Evolutionary conservation across 2,113 vertebrate species (phyloP).

Genomic region (Trichechus manatus): DNA sequence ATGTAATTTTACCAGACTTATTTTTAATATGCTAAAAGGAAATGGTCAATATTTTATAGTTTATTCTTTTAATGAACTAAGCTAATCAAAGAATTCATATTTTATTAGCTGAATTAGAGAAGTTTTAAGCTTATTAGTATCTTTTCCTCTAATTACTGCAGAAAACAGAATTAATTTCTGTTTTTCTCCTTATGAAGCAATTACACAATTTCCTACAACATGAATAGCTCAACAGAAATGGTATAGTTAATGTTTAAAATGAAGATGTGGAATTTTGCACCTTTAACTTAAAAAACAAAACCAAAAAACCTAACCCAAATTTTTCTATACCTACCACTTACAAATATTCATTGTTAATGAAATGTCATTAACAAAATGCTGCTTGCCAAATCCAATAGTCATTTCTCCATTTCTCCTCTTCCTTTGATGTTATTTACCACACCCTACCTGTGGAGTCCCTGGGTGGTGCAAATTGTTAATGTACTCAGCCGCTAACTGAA

Average conservation of each 20-base stretch:
- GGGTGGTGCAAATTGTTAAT: too few species aligned
- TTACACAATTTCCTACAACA: neutral
- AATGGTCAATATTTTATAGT: constrained; percentile 49
- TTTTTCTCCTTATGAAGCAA: constrained; percentile 52
- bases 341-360: neutral
- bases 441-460: neutral
- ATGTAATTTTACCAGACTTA: constrained; percentile 18
- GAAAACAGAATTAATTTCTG: constrained; percentile 28
- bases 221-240: neutral
- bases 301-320: neutral
- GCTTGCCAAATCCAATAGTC: neutral
- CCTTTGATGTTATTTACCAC: neutral
- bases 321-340: neutral
- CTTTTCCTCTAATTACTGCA: constrained; percentile 38
- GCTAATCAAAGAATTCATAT: constrained; percentile 3
- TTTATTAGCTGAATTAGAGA: constrained; percentile 33
- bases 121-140: neutral
- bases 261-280: neutral
- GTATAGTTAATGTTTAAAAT: neutral
- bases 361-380: neutral
- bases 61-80: constrained; percentile 23
- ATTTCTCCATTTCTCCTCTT: constrained; percentile 21
- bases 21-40: constrained; percentile 6
- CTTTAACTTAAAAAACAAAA: neutral
- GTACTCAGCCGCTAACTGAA: too few species aligned